Conservation (phyloP, 2,888 invertebrate genomes). For the Archaeoteleia sp. region DNA sequence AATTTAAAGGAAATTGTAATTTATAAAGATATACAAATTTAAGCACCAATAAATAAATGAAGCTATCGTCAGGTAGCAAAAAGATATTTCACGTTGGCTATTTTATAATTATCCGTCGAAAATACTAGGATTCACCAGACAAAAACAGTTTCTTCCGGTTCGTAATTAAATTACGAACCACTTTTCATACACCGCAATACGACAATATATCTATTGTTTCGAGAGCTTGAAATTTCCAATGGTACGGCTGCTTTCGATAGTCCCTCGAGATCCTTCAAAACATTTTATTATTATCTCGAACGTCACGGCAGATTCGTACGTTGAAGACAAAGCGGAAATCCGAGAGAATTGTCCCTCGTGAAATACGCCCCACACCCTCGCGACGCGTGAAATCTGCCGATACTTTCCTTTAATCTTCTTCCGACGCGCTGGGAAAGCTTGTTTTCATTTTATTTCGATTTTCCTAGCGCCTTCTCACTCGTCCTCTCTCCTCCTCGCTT, state of each 20-base stretch:
- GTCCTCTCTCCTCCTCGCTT: too few species aligned
- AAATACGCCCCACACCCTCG: constrained; percentile 25
- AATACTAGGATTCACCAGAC: too few species aligned
- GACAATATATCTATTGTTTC: constrained; percentile 29
- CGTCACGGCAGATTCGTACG: constrained; percentile 47
- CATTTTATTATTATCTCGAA: constrained; percentile 51
- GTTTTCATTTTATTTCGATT: constrained; percentile 39
- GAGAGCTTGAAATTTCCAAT: constrained; percentile 48
- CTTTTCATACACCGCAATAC: constrained; percentile 24
- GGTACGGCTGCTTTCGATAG: constrained; percentile 23
- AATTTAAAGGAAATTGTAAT: too few species aligned
- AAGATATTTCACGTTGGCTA: too few species aligned
- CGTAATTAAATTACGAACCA: constrained; percentile 9
- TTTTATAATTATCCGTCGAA: too few species aligned
- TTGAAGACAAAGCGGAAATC: constrained; percentile 51
- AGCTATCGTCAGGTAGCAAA: too few species aligned
- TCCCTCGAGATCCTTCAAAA: constrained; percentile 50
- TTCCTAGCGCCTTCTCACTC: constrained; percentile 31
- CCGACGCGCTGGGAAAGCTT: constrained; percentile 39
- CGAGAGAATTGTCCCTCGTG: constrained; percentile 48
- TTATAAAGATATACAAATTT: too few species aligned
- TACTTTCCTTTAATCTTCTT: constrained; percentile 48
- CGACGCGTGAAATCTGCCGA: constrained; percentile 49
- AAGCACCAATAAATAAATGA: too few species aligned
- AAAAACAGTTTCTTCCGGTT: too few species aligned